Percentiles rank a stretch among this genome's conserved stretches.
These are phyloP conservation scores for Aspidiotus destructor DNA, from an alignment of 2,888 invertebrate genomes.

Conservation along the genomic window DNA sequence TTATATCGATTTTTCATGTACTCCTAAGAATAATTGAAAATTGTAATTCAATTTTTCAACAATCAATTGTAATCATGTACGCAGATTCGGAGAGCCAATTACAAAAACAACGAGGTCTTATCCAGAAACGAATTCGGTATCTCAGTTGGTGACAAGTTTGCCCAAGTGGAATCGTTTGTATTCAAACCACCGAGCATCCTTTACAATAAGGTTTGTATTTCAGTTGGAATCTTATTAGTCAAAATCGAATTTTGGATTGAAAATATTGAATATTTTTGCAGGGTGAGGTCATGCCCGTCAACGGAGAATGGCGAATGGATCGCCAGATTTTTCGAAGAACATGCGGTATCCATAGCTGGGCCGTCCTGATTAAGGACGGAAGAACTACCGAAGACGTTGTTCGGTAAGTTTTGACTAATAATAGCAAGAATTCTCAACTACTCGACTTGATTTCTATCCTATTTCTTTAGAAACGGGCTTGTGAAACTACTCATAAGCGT, in stretches of 20 bases:
- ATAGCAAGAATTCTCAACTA: not conserved
- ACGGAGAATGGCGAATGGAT: not conserved
- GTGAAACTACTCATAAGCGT: not conserved
- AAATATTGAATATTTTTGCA: not conserved
- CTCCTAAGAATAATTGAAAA: not conserved
- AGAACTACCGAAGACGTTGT: not conserved
- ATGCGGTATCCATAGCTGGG: not conserved
- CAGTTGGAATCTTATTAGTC: not conserved
- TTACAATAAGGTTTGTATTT: conserved; percentile 44
- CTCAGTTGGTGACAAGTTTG: conserved; percentile 61
- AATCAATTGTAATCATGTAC: not conserved
- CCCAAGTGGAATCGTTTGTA: conserved; percentile 65
- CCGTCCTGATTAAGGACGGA: not conserved
- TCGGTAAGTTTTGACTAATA: not conserved
- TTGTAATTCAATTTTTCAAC: not conserved
- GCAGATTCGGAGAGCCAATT: conserved; percentile 39
- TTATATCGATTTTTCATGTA: not conserved
- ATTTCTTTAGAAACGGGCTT: conserved; percentile 7
- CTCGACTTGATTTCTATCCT: not conserved
- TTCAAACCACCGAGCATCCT: conserved; percentile 64
- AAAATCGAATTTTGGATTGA: too few species aligned
- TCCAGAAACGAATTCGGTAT: conserved; percentile 64
- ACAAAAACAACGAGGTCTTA: conserved; percentile 49
- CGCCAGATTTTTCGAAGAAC: not conserved
- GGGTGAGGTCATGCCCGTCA: not conserved